Evolutionary conservation across 2,888 invertebrate species (phyloP), one percentile per base, ranked within the genome.

Genomic region (Agonopterix subpropinquella): DNA sequence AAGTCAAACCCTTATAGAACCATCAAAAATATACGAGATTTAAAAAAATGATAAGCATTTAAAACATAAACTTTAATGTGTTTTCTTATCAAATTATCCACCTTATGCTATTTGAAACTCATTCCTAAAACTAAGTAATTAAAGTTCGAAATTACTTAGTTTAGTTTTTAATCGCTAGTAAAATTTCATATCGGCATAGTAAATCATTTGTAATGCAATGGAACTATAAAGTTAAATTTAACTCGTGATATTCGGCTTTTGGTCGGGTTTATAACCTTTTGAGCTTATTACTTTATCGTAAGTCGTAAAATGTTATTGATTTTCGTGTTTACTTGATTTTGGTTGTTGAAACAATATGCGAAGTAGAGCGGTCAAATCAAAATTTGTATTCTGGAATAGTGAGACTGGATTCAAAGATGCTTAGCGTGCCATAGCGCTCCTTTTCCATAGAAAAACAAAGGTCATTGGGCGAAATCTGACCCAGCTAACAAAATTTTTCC

Each of bases 191-290:
- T 61, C 60, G 52, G 47, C 44, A 44, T 43, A 43, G 53, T 60
- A 61, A 59, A 61, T 63, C 59, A 60, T 53, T 50, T 39, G 52
- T 52, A 59, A 60, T 47, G 50, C 52, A 49, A 49, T 49, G 44
- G 44, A 50, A 50, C 49, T 52, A 57, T 61, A 58, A 60, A 53
- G 55, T 53, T 52, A 50, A 59, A 52, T 48, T 53, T 49, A 44
- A 37, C 11, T 49, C 47, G 47, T 51, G 47, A 54, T 54, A 48
- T 52, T 52, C 53, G 53, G 48, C 51, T 44, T 49, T 57, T 51
- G 56, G 50, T 11, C 11, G 47, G 47, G 37, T 47, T 47, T 47
- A 47, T 28, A 28, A 50, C 44, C 44, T 35, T 39, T 45, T 9
- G 42, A 48, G 48, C 44, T 47, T 53, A 57, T 54, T 48, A 47